Conservation (phyloP, 2,113 vertebrate genomes). For the Phylloscopus trochiloides region DNA sequence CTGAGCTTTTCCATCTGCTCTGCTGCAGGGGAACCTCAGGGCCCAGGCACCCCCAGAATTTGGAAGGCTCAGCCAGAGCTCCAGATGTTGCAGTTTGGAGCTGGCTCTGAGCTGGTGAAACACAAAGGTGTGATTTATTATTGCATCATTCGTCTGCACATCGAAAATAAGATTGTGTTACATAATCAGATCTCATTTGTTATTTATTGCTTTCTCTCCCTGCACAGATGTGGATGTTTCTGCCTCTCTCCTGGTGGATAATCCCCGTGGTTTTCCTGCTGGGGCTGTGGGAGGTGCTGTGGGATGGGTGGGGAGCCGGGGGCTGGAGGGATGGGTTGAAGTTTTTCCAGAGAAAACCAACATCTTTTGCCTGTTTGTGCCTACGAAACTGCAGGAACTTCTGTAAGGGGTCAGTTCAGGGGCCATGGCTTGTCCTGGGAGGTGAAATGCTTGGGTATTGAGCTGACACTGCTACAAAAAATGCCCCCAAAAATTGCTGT, state of each 20-base stretch:
- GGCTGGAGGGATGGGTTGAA: not conserved
- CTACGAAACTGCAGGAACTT: not conserved
- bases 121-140: not conserved
- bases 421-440: not conserved
- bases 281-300: not conserved
- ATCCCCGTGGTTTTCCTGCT: not conserved
- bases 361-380: not conserved
- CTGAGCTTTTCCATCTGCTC: not conserved
- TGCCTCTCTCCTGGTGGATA: not conserved
- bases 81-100: not conserved
- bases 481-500: not conserved
- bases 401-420: not conserved
- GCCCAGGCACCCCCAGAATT: not conserved
- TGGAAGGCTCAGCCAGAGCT: not conserved
- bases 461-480: not conserved
- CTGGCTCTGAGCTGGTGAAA: not conserved
- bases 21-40: not conserved
- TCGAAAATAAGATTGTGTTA: not conserved
- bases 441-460: not conserved
- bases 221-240: not conserved
- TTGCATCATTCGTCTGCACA: not conserved
- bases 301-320: accelerated
- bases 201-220: not conserved
- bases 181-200: not conserved
- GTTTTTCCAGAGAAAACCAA: not conserved